Evolutionary conservation across 64 coral and sea anemone genomes (phyloP).

Genomic region (Trachythela sp.): DNA sequence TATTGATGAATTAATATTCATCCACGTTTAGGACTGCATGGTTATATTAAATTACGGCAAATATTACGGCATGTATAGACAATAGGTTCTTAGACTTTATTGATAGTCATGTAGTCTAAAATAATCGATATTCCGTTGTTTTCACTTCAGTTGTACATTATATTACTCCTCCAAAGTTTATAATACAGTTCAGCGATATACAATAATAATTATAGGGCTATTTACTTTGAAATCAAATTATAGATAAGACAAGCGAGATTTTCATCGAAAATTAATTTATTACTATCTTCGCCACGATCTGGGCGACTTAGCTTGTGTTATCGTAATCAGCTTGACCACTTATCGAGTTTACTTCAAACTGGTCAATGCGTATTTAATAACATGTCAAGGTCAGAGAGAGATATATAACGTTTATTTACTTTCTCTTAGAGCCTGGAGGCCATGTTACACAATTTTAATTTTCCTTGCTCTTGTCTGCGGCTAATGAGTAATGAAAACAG

Average conservation of each 20-base stretch:
- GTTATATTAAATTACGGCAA: too few relatives aligned
- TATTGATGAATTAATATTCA: background rate
- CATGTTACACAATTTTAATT: too few relatives aligned
- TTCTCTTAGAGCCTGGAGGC: too few relatives aligned
- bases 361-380: background rate
- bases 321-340: background rate
- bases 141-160: background rate
- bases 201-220: background rate
- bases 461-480: too few relatives aligned
- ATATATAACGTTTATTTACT: too few relatives aligned
- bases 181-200: background rate
- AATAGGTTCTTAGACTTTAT: background rate
- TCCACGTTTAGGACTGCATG: background rate
- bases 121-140: background rate
- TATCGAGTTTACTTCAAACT: background rate
- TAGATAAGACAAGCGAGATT: background rate
- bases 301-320: background rate
- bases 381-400: background rate
- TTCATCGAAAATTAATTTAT: background rate
- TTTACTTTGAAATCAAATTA: slow-evolving; percentile 1
- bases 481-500: too few relatives aligned
- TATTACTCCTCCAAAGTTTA: background rate
- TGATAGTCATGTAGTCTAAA: background rate
- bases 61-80: too few relatives aligned
- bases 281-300: background rate